Conservation (phyloP, 35 echinoderm and acorn worm species). For the Anneissia japonica region DNA sequence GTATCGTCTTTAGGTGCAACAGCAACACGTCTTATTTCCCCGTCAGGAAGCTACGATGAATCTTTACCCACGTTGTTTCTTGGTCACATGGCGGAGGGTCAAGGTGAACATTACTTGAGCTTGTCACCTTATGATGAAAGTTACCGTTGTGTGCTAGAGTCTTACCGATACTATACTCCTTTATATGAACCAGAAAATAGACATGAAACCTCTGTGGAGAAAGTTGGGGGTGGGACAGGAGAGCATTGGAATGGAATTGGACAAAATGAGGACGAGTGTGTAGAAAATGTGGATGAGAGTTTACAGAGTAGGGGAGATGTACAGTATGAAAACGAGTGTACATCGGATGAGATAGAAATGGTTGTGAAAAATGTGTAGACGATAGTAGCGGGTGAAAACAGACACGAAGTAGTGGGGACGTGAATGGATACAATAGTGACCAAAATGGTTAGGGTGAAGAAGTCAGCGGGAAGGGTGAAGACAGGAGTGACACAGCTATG, state of each 20-base stretch:
- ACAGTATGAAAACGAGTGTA: background rate
- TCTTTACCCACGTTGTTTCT: background rate
- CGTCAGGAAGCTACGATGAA: background rate
- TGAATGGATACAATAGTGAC: no score
- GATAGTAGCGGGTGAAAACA: no score
- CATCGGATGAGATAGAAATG: background rate
- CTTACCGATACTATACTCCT: background rate
- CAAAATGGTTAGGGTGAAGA: no score
- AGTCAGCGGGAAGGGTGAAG: no score
- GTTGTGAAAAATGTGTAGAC: background rate
- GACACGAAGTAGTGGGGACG: no score
- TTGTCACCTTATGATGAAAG: background rate
- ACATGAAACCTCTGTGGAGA: background rate
- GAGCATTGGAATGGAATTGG: background rate
- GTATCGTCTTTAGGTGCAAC: slow-evolving; percentile 5
- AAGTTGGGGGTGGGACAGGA: background rate
- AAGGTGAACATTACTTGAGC: slow-evolving; percentile 8
- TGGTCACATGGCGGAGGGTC: slow-evolving; percentile 10
- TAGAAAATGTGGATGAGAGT: background rate
- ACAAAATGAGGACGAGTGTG: background rate
- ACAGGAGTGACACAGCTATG: no score
- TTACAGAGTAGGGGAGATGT: background rate
- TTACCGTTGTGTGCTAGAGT: background rate
- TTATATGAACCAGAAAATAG: background rate
- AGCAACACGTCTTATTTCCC: background rate